phyloP scores from a whole-genome alignment of 2,888 invertebrate genomes.

The Anthrax anthrax region DNA sequence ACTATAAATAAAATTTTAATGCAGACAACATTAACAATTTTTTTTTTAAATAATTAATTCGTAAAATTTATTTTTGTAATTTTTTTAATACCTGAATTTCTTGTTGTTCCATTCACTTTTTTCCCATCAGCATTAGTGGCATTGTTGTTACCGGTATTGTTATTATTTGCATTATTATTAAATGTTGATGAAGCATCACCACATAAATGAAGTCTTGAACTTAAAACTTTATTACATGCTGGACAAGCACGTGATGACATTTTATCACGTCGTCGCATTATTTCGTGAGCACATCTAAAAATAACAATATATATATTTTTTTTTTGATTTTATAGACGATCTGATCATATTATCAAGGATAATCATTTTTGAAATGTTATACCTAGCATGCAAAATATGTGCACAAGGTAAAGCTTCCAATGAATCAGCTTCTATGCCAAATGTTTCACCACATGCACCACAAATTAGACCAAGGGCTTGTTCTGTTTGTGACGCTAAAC shows the following conservation, averaged over 20 bases:
- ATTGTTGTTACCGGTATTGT: background rate
- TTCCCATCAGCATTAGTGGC: background rate
- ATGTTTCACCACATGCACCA: constrained; percentile 65
- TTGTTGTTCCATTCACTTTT: background rate
- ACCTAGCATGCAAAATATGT: constrained; percentile 77
- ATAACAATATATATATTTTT: background rate
- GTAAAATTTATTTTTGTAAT: background rate
- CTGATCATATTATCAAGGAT: background rate
- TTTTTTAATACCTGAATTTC: background rate
- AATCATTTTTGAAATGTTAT: too few species aligned
- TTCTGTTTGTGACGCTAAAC: constrained; percentile 48
- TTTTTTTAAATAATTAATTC: too few species aligned
- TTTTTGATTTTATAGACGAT: background rate
- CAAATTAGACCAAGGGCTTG: constrained; percentile 59
- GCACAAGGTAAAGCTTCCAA: constrained; percentile 74
- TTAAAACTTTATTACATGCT: constrained; percentile 52
- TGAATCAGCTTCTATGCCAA: constrained; percentile 55
- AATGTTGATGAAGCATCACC: constrained; percentile 12
- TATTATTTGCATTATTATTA: constrained; percentile 8
- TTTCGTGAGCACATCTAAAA: constrained; percentile 49
- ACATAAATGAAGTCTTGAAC: constrained; percentile 47
- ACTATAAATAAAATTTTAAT: background rate
- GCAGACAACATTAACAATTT: background rate
- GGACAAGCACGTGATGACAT: constrained; percentile 52
- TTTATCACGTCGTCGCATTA: constrained; percentile 46